Evolutionary conservation across 2,888 invertebrate genomes (phyloP).

Genomic region (Caenorhabditis auriculariae): DNA sequence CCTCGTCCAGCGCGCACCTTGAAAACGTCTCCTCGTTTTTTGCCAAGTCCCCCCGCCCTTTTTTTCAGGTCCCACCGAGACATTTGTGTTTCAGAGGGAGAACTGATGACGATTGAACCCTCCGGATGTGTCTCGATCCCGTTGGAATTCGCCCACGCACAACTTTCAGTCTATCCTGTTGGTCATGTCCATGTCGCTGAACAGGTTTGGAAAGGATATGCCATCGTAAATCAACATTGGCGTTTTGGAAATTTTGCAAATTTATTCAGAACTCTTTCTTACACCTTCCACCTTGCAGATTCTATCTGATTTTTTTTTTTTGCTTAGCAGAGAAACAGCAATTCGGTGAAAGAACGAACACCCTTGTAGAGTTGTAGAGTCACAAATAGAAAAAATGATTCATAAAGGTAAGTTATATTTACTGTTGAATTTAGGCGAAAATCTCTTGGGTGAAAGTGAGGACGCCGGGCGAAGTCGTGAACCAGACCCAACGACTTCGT

Average conservation of each 20-base stretch:
- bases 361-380: too few species aligned
- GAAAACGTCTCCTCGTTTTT: too few species aligned
- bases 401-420: too few species aligned
- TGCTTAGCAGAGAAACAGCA: too few species aligned
- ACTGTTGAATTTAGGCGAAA: conserved; percentile 12
- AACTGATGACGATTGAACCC: conserved; percentile 24
- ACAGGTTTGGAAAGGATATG: too few species aligned
- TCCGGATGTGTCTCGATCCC: conserved; percentile 21
- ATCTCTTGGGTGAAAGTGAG: conserved; percentile 31
- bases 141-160: conserved; percentile 20
- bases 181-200: conserved; percentile 23
- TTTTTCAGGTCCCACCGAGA: too few species aligned
- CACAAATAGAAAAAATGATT: not conserved
- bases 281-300: not conserved
- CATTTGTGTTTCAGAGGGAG: conserved; percentile 13
- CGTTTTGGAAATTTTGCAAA: too few species aligned
- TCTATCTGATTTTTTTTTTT: too few species aligned
- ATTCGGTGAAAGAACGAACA: too few species aligned
- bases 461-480: conserved; percentile 26
- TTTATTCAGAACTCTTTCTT: not conserved
- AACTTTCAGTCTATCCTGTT: conserved; percentile 19
- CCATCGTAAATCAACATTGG: too few species aligned
- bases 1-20: too few species aligned
- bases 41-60: too few species aligned
- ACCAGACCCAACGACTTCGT: conserved; percentile 27